Base-by-base conservation (phyloP, 2,888 invertebrate genomes). In the Trilocha varians region DNA sequence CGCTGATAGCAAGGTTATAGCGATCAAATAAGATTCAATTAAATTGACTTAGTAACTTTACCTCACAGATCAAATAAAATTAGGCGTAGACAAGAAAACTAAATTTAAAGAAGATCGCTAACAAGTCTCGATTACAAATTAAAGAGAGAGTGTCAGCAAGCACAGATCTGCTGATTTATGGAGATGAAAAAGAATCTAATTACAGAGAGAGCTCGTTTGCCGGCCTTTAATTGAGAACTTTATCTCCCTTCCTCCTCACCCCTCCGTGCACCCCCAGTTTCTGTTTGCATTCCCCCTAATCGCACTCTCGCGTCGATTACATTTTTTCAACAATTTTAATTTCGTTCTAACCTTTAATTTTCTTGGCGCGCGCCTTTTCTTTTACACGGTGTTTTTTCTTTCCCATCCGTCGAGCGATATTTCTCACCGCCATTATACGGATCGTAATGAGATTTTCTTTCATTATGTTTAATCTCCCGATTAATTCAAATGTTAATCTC, bases 381-480 rank as follows among this genome's bases (percentile, higher is more conserved):
- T 82, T 78, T 67, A 73, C 67, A 59, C 57, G 55, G 63, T 63
- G 59, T 66, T 70, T 73, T 66, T 73, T 72, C 67, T 66, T 70
- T 71, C 66, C 67, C 69, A 67, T 62, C 69, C 66, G 61, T 65
- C 59, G 59, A 58, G 66, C 70, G 70, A 77, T 79, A 77, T 78
- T 82, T 84, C 80, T 79, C 82, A 75, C 79, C 76, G 76, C 84
- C 76, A 82, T 84, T 84, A 83, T 80, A 77, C 80, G 65, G 69
- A 59, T 62, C 66, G 75, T 85, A 85, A 85, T 84, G 85, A 85
- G 85, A 85, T 85, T 85, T 85, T 80, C 83, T 83, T 85, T 84
- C 84, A 85, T 85, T 85, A 84, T 84, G 85, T 79, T 84, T 84
- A 85, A 85, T 85, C 85, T 85, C 64, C 82, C 85, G 85, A 84